A percentile compares a stretch with the other conserved stretches of the same genome.
Conservation (phyloP, 2,113 vertebrate species). For the Steatornis caripensis region DNA sequence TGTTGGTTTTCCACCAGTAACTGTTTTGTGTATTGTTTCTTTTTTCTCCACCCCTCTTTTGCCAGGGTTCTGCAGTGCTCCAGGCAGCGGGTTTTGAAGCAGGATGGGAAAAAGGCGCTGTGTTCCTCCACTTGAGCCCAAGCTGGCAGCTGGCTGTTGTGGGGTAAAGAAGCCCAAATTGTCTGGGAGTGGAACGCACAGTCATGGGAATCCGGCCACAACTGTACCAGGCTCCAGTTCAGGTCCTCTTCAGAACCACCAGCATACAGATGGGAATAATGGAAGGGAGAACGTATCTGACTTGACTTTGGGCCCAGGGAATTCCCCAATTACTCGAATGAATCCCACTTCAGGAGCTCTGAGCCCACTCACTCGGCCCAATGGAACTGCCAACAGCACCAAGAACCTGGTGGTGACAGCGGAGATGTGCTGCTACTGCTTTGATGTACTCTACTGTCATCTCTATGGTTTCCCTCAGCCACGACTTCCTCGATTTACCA, state of each 20-base stretch:
- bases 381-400: conserved; percentile 80
- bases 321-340: conserved; percentile 80
- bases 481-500: conserved; percentile 84
- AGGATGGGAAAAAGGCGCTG: conserved; percentile 88
- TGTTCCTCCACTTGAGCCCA: conserved; percentile 84
- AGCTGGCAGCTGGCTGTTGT: conserved; percentile 85
- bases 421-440: conserved; percentile 88
- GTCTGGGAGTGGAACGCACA: conserved; percentile 78
- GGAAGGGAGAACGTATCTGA: conserved; percentile 80
- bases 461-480: conserved; percentile 85
- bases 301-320: conserved; percentile 80
- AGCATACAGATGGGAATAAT: conserved; percentile 79
- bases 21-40: neutral
- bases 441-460: conserved; percentile 86
- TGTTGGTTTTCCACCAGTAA: conserved; percentile 10
- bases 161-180: conserved; percentile 85
- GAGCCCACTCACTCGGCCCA: conserved; percentile 79
- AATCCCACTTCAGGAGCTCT: conserved; percentile 81
- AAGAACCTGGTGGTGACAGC: conserved; percentile 85
- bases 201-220: conserved; percentile 78
- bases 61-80: conserved; percentile 77
- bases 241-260: conserved; percentile 83
- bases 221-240: conserved; percentile 77
- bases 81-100: conserved; percentile 71
- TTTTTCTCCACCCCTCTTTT: neutral